Percentiles rank a stretch among this genome's conserved stretches.
These are phyloP conservation scores for Tenthredo scrophulariae DNA, from an alignment of 2,888 invertebrate species.

Conservation along the genomic window DNA sequence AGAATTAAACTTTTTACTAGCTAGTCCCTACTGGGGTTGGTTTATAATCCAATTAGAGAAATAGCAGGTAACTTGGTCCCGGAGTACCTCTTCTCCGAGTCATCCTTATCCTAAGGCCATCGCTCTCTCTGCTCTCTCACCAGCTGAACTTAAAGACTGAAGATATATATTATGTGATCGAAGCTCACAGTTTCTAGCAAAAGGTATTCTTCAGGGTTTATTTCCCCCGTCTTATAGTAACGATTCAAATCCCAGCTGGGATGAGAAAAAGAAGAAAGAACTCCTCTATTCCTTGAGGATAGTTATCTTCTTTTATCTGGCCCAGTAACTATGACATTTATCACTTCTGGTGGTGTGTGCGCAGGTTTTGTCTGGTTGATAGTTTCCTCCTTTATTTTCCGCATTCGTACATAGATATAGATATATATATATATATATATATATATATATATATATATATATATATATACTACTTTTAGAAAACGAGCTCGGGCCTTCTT, in stretches of 20 bases:
- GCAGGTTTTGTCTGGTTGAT: neutral
- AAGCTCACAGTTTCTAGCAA: neutral
- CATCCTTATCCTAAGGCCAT: neutral
- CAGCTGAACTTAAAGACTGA: neutral
- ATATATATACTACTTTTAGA: neutral
- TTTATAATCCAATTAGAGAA: constrained; percentile 44
- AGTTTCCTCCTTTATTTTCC: neutral
- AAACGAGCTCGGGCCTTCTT: constrained; percentile 10
- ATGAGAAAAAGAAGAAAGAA: neutral
- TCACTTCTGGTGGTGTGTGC: neutral
- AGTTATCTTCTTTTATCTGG: neutral
- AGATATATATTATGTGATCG: neutral
- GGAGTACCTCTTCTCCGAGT: neutral
- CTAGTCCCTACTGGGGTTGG: neutral
- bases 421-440: neutral
- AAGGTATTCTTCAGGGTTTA: constrained; percentile 3
- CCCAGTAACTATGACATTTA: constrained; percentile 2
- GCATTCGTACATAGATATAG: neutral
- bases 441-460: neutral
- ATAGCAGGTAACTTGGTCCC: neutral
- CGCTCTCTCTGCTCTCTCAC: neutral
- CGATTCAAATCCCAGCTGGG: neutral
- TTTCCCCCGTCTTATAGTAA: neutral
- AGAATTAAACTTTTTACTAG: constrained; percentile 40
- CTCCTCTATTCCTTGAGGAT: neutral